Percentiles rank a stretch among this genome's conserved stretches.
Evolutionary conservation across 2,888 invertebrate species (phyloP).

Genomic region (Andrena haemorrhoa): DNA sequence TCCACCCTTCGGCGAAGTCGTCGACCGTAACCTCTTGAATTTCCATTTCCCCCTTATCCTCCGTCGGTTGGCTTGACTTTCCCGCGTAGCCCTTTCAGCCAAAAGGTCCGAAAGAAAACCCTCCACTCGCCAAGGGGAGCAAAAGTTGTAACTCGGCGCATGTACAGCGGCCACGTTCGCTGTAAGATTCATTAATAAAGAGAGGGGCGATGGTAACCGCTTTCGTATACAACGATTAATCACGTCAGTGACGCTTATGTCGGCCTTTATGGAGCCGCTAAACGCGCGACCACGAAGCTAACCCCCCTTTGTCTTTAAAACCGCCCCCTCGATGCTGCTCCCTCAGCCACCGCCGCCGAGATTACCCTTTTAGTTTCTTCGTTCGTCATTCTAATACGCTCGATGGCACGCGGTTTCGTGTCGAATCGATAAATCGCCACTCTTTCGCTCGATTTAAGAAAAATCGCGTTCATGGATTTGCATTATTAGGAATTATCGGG

Average conservation of each 20-base stretch:
- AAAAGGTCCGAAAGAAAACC: neutral
- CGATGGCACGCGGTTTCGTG: neutral
- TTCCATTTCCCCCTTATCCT: constrained; percentile 5
- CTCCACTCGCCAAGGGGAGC: neutral
- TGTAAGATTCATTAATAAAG: constrained; percentile 62
- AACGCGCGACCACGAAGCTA: constrained; percentile 58
- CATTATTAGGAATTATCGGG: constrained; percentile 24
- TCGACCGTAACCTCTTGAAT: constrained; percentile 5
- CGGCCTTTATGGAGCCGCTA: constrained; percentile 61
- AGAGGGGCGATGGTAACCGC: constrained; percentile 26
- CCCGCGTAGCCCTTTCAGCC: constrained; percentile 2
- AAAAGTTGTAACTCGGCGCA: constrained; percentile 36
- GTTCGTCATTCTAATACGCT: neutral
- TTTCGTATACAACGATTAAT: constrained; percentile 66
- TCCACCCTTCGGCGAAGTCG: constrained; percentile 10
- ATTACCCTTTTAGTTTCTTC: constrained; percentile 19
- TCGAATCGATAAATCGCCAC: neutral
- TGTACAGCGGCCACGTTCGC: constrained; percentile 16
- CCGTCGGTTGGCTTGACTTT: neutral
- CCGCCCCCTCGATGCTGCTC: constrained; percentile 24
- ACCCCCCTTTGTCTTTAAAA: constrained; percentile 53
- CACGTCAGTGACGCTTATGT: constrained; percentile 56
- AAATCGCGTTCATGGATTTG: constrained; percentile 36
- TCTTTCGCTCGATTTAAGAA: neutral
- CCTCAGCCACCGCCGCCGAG: constrained; percentile 29